A percentile compares a stretch with the other conserved stretches of the same genome.
phyloP scores from a whole-genome alignment of 2,888 invertebrate species.

The Sepiola atlantica region DNA sequence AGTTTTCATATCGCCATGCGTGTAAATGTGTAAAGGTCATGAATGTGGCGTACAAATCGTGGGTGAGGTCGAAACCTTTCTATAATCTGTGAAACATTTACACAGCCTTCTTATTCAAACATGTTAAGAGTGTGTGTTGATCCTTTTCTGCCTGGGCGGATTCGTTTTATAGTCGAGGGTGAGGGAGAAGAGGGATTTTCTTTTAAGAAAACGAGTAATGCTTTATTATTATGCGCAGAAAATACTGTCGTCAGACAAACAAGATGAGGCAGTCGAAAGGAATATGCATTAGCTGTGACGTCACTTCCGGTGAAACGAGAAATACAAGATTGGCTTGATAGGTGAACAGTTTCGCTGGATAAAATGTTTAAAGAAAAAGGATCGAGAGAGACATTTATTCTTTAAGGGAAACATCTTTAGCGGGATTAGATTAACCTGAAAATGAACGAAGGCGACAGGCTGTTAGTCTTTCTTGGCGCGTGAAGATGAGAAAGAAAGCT shows the following conservation, averaged over 20 bases:
- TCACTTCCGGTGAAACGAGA: neutral
- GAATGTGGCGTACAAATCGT: neutral
- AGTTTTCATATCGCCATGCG: neutral
- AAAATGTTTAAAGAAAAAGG: no score
- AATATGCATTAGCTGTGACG: neutral
- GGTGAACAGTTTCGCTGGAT: neutral
- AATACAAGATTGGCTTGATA: neutral
- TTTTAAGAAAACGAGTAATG: neutral
- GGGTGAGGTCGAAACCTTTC: neutral
- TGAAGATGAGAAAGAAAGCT: no score
- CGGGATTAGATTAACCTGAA: neutral
- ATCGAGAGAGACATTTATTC: neutral
- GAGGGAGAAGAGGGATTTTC: neutral
- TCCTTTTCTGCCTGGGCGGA: neutral
- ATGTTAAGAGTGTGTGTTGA: neutral
- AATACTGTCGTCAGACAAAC: neutral
- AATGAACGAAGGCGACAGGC: neutral
- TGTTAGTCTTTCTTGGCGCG: neutral
- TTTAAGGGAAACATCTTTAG: neutral
- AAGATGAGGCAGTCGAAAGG: neutral
- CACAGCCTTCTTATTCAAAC: neutral
- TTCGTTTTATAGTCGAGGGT: neutral
- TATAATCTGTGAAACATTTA: neutral
- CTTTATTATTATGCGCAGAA: neutral
- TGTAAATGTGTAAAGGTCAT: neutral